These are phyloP conservation scores for Atrina japonica DNA, from an alignment of 2,888 invertebrate species.

Conservation along the genomic window DNA sequence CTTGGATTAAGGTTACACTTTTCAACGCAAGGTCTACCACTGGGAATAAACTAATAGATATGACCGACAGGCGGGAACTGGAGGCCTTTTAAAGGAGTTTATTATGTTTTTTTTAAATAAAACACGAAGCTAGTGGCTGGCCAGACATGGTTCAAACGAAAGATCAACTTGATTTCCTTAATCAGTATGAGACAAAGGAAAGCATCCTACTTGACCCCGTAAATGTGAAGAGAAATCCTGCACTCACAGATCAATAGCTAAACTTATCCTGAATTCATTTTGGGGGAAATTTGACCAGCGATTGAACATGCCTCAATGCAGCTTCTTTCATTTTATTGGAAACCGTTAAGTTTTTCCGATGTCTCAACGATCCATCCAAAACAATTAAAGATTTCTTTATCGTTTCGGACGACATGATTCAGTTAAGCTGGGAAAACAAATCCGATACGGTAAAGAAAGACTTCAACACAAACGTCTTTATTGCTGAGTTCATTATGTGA, in stretches of 20 bases:
- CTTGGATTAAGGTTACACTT: conserved; percentile 67
- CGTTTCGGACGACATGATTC: conserved; percentile 27
- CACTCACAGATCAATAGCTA: conserved; percentile 7
- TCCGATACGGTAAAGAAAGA: no score
- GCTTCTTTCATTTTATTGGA: conserved; percentile 32
- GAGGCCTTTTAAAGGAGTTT: no score
- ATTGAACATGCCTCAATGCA: no score
- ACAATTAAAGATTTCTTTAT: no score
- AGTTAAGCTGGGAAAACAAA: conserved; percentile 25
- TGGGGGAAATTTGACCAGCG: no score
- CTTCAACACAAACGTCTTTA: conserved; percentile 40
- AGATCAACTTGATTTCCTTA: neutral
- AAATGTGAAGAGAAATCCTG: conserved; percentile 13
- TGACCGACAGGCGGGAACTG: conserved; percentile 38
- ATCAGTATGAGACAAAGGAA: conserved; percentile 4
- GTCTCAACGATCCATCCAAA: conserved; percentile 24
- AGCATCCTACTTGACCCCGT: conserved; percentile 11
- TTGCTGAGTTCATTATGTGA: no score
- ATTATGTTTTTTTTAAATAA: conserved; percentile 49
- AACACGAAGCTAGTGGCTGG: conserved; percentile 50
- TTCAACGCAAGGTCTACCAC: no score
- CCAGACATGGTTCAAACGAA: neutral
- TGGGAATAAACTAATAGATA: no score
- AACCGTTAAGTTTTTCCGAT: conserved; percentile 34
- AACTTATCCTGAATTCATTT: no score